Evolutionary conservation across 1,140 invertebrate species (phyloP).

Genomic region (Formica exsecta): DNA sequence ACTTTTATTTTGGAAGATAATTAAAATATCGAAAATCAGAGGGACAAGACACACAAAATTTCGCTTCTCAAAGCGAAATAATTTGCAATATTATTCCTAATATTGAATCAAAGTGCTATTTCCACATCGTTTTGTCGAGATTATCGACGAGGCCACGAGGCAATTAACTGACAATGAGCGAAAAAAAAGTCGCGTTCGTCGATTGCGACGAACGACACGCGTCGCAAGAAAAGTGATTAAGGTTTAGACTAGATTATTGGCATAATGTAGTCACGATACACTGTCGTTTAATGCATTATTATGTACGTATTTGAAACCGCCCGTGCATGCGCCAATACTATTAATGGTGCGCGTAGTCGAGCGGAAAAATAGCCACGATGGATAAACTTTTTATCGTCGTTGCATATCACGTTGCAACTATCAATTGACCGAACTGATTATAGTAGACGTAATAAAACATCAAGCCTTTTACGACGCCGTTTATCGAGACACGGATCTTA

Average conservation of each 20-base stretch:
- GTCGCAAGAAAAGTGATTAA: neutral
- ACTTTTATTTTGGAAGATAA: neutral
- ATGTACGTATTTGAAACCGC: constrained; percentile 42
- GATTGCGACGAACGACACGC: neutral
- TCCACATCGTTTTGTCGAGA: constrained; percentile 40
- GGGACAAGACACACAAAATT: neutral
- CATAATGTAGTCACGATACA: constrained; percentile 12
- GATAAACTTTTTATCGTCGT: constrained; percentile 52
- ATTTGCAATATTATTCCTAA: neutral
- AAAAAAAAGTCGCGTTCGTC: neutral
- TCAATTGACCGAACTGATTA: constrained; percentile 36
- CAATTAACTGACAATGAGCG: neutral
- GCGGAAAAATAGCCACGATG: constrained; percentile 47
- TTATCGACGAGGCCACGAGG: constrained; percentile 44
- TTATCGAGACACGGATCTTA: constrained; percentile 33
- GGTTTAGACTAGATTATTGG: constrained; percentile 16
- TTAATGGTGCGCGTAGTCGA: constrained; percentile 50
- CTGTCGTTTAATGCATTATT: constrained; percentile 24
- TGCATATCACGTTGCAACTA: constrained; percentile 44
- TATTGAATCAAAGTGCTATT: neutral
- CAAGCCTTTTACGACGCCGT: constrained; percentile 24
- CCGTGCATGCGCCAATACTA: constrained; percentile 41
- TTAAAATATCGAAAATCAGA: neutral
- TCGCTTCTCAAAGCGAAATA: neutral
- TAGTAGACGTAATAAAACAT: constrained; percentile 22